These are phyloP conservation scores for Montipora foliosa DNA, from an alignment of 64 coral and sea anemone species.

Conservation along the genomic window DNA sequence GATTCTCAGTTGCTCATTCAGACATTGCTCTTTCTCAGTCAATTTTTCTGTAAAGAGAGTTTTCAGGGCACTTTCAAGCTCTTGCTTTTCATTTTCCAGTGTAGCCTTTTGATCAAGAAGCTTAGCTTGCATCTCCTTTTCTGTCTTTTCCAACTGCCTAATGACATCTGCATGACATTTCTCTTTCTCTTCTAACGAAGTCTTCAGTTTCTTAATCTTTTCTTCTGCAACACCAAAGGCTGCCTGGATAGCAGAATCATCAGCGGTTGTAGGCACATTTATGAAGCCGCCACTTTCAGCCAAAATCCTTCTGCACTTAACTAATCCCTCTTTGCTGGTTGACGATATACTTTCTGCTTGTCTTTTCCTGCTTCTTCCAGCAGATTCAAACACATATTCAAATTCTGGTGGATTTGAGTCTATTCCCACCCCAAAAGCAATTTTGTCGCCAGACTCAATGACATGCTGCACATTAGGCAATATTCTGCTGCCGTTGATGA, in stretches of 20 bases:
- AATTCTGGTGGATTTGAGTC: conserved; percentile 90
- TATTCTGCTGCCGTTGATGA: conserved; percentile 85
- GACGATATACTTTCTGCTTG: conserved; percentile 43
- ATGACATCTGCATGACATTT: conserved; percentile 70
- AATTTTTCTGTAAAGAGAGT: conserved; percentile 71
- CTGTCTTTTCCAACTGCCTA: conserved; percentile 75
- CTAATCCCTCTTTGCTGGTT: conserved; percentile 19
- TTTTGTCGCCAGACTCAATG: conserved; percentile 80
- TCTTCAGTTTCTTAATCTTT: conserved; percentile 82
- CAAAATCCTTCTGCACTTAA: conserved; percentile 70
- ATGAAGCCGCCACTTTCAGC: conserved; percentile 70
- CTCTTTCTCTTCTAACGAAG: conserved; percentile 81
- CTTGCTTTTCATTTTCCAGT: conserved; percentile 81
- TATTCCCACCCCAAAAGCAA: conserved; percentile 92
- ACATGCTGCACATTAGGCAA: conserved; percentile 53
- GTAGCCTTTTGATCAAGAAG: conserved; percentile 79
- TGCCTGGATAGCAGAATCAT: conserved; percentile 45
- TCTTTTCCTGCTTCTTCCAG: conserved; percentile 76
- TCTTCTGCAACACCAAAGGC: conserved; percentile 87
- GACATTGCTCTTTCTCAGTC: conserved; percentile 70
- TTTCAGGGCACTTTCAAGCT: conserved; percentile 75
- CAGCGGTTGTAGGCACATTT: conserved; percentile 19
- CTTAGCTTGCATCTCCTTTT: conserved; percentile 76
- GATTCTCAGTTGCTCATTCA: conserved; percentile 73
- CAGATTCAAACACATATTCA: conserved; percentile 92